Evolutionary conservation across 2,797 vertebrate species (phyloP).

Genomic region (Podarcis lilfordi): DNA sequence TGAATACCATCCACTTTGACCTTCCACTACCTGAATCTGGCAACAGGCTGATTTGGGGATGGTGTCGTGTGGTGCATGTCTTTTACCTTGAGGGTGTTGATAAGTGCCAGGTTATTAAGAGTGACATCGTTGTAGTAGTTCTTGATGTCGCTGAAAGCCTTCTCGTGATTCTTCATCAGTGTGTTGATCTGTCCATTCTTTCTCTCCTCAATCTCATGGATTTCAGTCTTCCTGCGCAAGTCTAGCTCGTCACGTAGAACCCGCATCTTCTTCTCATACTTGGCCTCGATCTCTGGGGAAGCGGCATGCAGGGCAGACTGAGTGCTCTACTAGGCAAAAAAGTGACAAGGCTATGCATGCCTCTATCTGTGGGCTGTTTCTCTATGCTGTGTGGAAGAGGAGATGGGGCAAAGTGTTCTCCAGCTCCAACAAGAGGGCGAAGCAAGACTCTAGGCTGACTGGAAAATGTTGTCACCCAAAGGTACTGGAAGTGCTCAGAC

Average conservation of each 20-base stretch:
- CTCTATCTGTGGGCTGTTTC: not conserved
- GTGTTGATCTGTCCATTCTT: slow-evolving; percentile 83
- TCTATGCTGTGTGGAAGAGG: accelerated
- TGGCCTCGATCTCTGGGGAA: slow-evolving; percentile 83
- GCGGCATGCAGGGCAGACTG: not conserved
- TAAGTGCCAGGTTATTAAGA: slow-evolving; percentile 77
- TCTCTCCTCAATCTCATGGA: slow-evolving; percentile 83
- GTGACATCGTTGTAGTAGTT: slow-evolving; percentile 80
- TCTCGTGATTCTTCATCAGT: slow-evolving; percentile 82
- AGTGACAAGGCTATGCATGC: accelerated
- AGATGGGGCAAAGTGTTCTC: not conserved
- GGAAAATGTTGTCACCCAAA: slow-evolving; percentile 8
- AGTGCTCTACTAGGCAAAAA: not conserved
- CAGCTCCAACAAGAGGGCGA: not conserved
- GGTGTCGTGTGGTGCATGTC: not conserved
- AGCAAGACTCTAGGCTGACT: slow-evolving; percentile 6
- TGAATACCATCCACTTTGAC: not conserved
- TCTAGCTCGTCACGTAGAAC: slow-evolving; percentile 82
- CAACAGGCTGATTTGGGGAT: too few relatives aligned
- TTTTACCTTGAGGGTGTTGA: slow-evolving; percentile 79
- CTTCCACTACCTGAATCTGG: not conserved
- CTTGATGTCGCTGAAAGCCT: slow-evolving; percentile 79
- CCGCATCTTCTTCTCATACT: slow-evolving; percentile 82
- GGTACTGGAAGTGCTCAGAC: not conserved
- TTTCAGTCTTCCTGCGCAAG: slow-evolving; percentile 80